Conservation (phyloP, 2,113 vertebrate genomes). For the Dasyornis broadbenti region DNA sequence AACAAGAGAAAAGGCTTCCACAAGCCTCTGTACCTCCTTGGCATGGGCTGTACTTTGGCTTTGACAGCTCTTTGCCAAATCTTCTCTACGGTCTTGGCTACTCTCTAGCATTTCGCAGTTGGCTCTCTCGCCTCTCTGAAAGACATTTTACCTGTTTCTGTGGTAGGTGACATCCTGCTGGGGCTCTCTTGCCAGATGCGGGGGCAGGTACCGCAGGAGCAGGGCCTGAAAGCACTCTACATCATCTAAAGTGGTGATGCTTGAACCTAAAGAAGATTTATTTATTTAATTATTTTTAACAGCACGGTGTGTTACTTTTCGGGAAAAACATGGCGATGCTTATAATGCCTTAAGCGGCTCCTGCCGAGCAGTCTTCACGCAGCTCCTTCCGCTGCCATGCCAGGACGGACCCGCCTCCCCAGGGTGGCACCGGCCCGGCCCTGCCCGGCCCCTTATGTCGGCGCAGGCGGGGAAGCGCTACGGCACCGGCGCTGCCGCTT, state of each 20-base stretch:
- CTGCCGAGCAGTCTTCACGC: fast-evolving
- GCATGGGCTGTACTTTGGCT: fast-evolving
- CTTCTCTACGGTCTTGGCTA: background rate
- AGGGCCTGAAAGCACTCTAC: background rate
- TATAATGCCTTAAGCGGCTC: fast-evolving
- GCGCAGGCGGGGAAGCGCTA: conserved; percentile 49
- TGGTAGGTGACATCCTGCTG: background rate
- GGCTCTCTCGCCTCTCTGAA: fast-evolving
- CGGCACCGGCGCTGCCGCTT: background rate
- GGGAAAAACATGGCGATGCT: fast-evolving
- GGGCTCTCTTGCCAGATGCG: fast-evolving
- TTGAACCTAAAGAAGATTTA: background rate
- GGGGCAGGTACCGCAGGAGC: too few relatives aligned
- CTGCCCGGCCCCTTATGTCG: background rate
- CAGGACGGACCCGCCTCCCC: background rate
- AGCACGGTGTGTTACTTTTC: fast-evolving
- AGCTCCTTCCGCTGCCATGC: background rate
- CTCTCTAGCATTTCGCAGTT: fast-evolving
- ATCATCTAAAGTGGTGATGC: fast-evolving
- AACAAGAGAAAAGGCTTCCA: background rate
- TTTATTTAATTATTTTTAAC: background rate
- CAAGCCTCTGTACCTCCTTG: fast-evolving
- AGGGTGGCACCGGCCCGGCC: background rate
- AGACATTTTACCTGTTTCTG: background rate
- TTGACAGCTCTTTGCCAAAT: background rate